A percentile compares a stretch with the other conserved stretches of the same genome.
phyloP scores from a whole-genome alignment of 2,797 vertebrate species.

The Coreius guichenoti region DNA sequence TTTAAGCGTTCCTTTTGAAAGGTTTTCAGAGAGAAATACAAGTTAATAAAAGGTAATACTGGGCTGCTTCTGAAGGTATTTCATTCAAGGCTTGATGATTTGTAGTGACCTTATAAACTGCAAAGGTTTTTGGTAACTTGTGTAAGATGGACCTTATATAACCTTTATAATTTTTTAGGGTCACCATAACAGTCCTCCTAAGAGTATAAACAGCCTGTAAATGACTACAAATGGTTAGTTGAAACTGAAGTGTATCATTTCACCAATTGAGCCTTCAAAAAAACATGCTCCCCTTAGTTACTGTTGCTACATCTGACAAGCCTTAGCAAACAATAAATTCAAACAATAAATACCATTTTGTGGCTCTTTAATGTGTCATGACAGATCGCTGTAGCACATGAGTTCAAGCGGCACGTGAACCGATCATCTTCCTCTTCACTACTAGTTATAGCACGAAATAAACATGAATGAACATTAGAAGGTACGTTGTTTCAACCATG shows the following conservation, averaged over 20 bases:
- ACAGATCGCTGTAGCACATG: too few relatives aligned
- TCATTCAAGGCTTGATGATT: conserved; percentile 14
- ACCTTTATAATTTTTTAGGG: conserved; percentile 1
- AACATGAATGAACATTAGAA: too few relatives aligned
- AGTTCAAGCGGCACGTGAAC: too few relatives aligned
- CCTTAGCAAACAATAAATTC: too few relatives aligned
- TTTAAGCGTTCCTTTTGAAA: background rate
- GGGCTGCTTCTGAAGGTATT: conserved; percentile 15
- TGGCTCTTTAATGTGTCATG: too few relatives aligned
- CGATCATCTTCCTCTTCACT: too few relatives aligned
- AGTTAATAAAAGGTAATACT: conserved; percentile 6
- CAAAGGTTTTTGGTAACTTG: conserved; percentile 15
- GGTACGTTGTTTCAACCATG: too few relatives aligned
- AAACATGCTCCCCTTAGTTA: too few relatives aligned
- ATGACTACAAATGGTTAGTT: background rate
- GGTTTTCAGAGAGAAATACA: conserved; percentile 3
- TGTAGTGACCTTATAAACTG: conserved; percentile 9
- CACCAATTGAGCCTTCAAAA: too few relatives aligned
- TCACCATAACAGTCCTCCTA: background rate
- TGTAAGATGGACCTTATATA: background rate
- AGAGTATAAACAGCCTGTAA: background rate
- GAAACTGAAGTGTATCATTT: background rate
- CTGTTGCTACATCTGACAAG: too few relatives aligned
- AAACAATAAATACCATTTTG: too few relatives aligned
- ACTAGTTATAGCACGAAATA: too few relatives aligned